These are phyloP conservation scores for Dreissena polymorpha DNA, from an alignment of 1,140 invertebrate genomes.

Conservation along the genomic window DNA sequence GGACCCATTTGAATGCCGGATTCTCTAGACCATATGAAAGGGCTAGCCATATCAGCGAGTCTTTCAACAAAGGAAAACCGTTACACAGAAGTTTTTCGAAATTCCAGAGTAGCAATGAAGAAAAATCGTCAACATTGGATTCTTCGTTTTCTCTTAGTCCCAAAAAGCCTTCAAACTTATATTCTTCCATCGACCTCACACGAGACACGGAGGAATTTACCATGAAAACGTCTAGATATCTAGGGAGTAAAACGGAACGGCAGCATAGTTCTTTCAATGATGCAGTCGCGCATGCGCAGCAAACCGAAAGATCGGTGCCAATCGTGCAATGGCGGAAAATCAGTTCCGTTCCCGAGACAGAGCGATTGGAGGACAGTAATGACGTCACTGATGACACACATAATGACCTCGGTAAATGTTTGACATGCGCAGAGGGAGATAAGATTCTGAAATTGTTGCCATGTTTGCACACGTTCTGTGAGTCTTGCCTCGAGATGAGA, in stretches of 20 bases:
- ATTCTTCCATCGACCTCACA: too few species aligned
- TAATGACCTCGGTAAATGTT: constrained; percentile 11
- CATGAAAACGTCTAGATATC: background rate
- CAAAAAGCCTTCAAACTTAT: too few species aligned
- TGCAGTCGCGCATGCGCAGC: too few species aligned
- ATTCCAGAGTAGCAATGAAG: too few species aligned
- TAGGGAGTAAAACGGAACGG: background rate
- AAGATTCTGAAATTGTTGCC: constrained; percentile 40
- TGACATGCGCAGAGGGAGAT: constrained; percentile 1
- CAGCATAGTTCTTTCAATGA: background rate
- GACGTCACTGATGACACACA: background rate
- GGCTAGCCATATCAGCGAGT: too few species aligned
- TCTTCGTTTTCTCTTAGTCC: too few species aligned
- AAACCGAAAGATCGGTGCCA: constrained; percentile 21
- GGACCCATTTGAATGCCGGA: too few species aligned
- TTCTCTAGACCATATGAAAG: too few species aligned
- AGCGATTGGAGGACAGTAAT: background rate
- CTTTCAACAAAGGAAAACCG: too few species aligned
- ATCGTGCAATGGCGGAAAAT: constrained; percentile 41
- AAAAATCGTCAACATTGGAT: too few species aligned
- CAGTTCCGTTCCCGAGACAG: constrained; percentile 21
- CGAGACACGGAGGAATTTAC: background rate
- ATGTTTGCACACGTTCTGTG: constrained; percentile 41
- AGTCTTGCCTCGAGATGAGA: constrained; percentile 17
- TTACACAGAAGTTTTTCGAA: too few species aligned